Conservation (phyloP, 2,113 vertebrate genomes). For the Mohoua ochrocephala region DNA sequence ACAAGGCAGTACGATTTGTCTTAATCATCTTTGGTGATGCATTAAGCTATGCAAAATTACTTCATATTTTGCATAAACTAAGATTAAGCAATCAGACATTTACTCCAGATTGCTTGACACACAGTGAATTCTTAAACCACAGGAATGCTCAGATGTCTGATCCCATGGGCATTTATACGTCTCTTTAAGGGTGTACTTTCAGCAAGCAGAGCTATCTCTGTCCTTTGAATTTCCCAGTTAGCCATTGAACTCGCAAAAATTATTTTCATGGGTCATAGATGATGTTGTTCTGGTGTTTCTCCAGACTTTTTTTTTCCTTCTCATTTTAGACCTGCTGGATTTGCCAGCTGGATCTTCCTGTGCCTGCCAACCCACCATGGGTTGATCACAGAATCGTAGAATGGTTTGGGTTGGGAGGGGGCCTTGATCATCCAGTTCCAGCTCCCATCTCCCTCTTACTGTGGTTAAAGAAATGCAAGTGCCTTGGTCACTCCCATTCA, state of each 20-base stretch:
- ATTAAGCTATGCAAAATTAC: conserved; percentile 39
- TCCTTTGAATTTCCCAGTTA: background rate
- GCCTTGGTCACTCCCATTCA: background rate
- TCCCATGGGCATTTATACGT: background rate
- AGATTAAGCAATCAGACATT: conserved; percentile 34
- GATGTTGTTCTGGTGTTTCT: background rate
- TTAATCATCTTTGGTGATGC: conserved; percentile 37
- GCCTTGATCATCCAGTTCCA: background rate
- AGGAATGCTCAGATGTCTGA: background rate
- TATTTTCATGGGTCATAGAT: background rate
- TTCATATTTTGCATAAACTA: conserved; percentile 48
- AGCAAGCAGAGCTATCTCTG: background rate
- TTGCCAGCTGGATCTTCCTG: background rate
- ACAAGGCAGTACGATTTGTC: background rate
- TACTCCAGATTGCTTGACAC: background rate
- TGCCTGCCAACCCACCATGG: background rate
- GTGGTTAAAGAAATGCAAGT: background rate
- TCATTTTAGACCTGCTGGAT: background rate
- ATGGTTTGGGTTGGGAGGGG: too few species aligned
- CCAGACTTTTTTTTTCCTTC: background rate
- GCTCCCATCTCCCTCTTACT: background rate
- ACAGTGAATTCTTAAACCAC: background rate
- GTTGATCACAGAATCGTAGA: background rate
- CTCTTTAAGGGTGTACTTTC: background rate
- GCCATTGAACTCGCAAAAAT: background rate